Conservation (phyloP, 2,888 invertebrate species). For the Strigamia crassipes region DNA sequence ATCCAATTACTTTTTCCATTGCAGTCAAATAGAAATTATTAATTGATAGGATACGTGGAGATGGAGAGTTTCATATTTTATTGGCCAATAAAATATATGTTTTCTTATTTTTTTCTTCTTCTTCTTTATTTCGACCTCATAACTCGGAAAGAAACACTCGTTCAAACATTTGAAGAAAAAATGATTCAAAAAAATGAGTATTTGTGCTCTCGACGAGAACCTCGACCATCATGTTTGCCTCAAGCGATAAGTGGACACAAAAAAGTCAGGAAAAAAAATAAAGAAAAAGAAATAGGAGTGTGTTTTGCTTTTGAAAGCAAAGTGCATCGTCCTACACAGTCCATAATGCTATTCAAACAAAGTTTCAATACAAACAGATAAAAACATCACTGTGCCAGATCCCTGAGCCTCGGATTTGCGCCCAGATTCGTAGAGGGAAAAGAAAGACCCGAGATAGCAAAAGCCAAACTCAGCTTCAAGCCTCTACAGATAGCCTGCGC, state of each 20-base stretch:
- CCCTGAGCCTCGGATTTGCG: not conserved
- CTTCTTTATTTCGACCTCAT: constrained; percentile 3
- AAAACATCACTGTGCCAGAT: not conserved
- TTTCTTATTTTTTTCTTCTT: not conserved
- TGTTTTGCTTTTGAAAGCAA: constrained; percentile 30
- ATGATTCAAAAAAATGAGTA: constrained; percentile 12
- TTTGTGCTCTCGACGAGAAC: constrained; percentile 8
- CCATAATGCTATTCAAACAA: constrained; percentile 25
- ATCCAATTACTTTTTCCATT: too few relatives aligned
- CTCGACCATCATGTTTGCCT: constrained; percentile 16
- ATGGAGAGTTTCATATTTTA: too few relatives aligned
- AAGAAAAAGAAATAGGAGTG: not conserved
- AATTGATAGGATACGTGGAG: too few relatives aligned
- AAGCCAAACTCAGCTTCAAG: not conserved
- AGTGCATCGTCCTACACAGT: constrained; percentile 11
- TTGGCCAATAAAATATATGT: not conserved
- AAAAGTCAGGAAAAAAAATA: constrained; percentile 1
- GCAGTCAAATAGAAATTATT: too few relatives aligned
- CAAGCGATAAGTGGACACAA: constrained; percentile 28
- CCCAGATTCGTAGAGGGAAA: not conserved
- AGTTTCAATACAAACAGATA: constrained; percentile 34
- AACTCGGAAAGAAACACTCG: constrained; percentile 24
- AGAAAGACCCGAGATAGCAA: not conserved
- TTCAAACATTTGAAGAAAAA: constrained; percentile 28
- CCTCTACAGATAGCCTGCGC: constrained; percentile 17